Conservation (phyloP, 1,140 invertebrate genomes). For the Procambarus virginalis region DNA sequence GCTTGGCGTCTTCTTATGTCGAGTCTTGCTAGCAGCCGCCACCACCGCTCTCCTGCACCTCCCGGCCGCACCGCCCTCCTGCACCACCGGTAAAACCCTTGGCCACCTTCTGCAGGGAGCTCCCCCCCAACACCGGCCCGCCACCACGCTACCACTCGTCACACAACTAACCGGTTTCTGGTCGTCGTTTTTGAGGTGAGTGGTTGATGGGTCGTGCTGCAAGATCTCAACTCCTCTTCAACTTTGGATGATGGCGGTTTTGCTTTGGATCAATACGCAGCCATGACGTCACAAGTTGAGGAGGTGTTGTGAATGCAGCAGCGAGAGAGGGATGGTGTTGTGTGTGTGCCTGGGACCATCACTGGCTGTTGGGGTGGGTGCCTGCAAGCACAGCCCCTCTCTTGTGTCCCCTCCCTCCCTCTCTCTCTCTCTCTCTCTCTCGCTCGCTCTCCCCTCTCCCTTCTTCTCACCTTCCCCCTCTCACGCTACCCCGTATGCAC, state of each 20-base stretch:
- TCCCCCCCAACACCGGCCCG: conserved; percentile 27
- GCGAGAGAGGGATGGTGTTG: conserved; percentile 28
- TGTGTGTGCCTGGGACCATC: conserved; percentile 44
- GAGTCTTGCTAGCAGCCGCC: conserved; percentile 64
- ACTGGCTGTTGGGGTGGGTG: conserved; percentile 50
- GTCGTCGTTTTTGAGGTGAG: conserved; percentile 46
- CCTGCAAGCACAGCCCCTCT: conserved; percentile 51
- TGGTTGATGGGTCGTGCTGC: conserved; percentile 37
- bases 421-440: conserved; percentile 39
- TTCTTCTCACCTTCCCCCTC: not conserved
- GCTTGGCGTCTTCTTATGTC: conserved; percentile 67
- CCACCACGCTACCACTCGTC: conserved; percentile 19
- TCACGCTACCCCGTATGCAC: conserved; percentile 46
- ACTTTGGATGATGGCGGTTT: conserved; percentile 56
- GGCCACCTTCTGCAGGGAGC: conserved; percentile 54
- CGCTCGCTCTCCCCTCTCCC: conserved; percentile 9
- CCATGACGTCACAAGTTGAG: conserved; percentile 43
- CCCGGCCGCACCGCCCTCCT: conserved; percentile 59
- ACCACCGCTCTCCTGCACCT: conserved; percentile 56
- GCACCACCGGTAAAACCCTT: conserved; percentile 41
- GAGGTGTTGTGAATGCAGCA: conserved; percentile 5
- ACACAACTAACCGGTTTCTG: conserved; percentile 17
- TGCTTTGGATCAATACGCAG: conserved; percentile 49
- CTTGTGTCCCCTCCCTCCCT: conserved; percentile 5
- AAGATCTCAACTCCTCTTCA: conserved; percentile 45